These are phyloP conservation scores for Pogona vitticeps DNA, from an alignment of 2,113 vertebrate species.

Conservation along the genomic window DNA sequence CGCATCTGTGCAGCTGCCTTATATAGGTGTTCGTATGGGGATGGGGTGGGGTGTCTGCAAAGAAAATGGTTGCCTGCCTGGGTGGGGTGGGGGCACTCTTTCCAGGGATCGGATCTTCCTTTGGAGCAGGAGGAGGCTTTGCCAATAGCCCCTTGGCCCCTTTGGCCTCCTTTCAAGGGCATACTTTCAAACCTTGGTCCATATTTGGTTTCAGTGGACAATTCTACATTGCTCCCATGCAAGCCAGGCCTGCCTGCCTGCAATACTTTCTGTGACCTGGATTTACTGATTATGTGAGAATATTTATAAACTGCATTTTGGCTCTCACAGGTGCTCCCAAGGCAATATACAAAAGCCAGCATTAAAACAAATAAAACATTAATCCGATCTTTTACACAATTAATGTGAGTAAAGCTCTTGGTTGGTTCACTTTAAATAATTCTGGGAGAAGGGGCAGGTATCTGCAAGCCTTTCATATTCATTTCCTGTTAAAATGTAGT, in stretches of 20 bases:
- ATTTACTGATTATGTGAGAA: background rate
- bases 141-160: background rate
- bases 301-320: background rate
- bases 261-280: background rate
- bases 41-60: background rate
- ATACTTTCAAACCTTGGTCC: too few relatives aligned
- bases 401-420: background rate
- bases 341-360: background rate
- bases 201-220: background rate
- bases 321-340: background rate
- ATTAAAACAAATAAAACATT: background rate
- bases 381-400: background rate
- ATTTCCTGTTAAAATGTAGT: background rate
- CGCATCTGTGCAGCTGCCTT: background rate
- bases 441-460: background rate
- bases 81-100: accelerated
- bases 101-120: background rate
- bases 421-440: background rate
- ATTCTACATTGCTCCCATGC: accelerated
- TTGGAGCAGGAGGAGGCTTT: background rate
- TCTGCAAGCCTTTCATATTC: background rate
- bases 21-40: background rate
- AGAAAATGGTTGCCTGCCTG: background rate
- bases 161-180: too few relatives aligned
- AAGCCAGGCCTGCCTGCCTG: too few relatives aligned